A percentile compares a stretch with the other conserved stretches of the same genome.
Evolutionary conservation across 1,140 invertebrate genomes (phyloP).

Genomic region (Cotesia vestalis): DNA sequence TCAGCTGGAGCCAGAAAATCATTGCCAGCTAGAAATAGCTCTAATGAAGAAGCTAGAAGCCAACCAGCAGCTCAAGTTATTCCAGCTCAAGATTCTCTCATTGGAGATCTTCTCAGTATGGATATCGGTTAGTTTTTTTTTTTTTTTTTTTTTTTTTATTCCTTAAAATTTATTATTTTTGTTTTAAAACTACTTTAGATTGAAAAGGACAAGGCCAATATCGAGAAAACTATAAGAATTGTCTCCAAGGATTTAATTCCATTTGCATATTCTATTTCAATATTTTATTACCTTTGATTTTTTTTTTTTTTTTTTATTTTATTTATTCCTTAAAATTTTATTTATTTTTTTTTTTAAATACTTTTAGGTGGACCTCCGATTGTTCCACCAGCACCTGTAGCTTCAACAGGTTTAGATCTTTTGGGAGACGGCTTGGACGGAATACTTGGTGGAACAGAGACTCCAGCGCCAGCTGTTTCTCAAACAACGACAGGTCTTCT

Average conservation of each 20-base stretch:
- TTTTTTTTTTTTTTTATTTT: background rate
- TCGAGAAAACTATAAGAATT: too few species aligned
- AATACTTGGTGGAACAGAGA: slow-evolving; percentile 58
- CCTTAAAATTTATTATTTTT: too few species aligned
- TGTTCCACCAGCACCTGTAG: slow-evolving; percentile 64
- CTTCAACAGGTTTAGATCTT: slow-evolving; percentile 77
- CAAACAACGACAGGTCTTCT: slow-evolving; percentile 76
- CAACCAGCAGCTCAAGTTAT: slow-evolving; percentile 65
- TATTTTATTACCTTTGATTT: too few species aligned
- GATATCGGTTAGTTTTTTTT: slow-evolving; percentile 80
- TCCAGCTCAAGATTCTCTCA: slow-evolving; percentile 90
- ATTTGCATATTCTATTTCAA: too few species aligned
- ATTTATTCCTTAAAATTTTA: background rate
- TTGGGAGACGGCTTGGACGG: slow-evolving; percentile 70
- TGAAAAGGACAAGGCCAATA: too few species aligned
- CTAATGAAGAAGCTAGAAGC: slow-evolving; percentile 61
- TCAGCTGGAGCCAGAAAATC: slow-evolving; percentile 75
- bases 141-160: background rate
- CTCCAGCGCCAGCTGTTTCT: slow-evolving; percentile 58
- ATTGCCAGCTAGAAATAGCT: slow-evolving; percentile 69
- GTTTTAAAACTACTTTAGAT: too few species aligned
- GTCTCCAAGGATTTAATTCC: too few species aligned
- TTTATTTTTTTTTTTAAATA: slow-evolving; percentile 3
- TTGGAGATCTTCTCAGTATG: slow-evolving; percentile 96
- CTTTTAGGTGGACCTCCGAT: slow-evolving; percentile 62